Evolutionary conservation across 2,888 invertebrate species (phyloP).

Genomic region (Volucella inflata): DNA sequence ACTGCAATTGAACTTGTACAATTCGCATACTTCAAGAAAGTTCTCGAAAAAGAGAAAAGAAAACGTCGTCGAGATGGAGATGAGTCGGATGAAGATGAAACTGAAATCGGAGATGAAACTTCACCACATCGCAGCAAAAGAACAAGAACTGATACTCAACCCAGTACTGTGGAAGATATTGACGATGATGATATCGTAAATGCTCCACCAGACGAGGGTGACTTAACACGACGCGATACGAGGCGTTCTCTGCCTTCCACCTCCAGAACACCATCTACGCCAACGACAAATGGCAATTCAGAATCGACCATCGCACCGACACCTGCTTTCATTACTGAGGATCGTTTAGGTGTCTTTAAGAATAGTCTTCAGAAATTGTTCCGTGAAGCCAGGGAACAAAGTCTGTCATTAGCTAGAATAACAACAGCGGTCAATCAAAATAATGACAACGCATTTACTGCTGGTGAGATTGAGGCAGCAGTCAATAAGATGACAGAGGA

Average conservation of each 20-base stretch:
- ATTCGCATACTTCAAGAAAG: slow-evolving; percentile 98
- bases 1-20: slow-evolving; percentile 97
- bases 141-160: slow-evolving; percentile 77
- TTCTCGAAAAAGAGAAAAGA: slow-evolving; percentile 90
- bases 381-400: slow-evolving; percentile 90
- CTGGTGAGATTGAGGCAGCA: slow-evolving; percentile 91
- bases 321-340: slow-evolving; percentile 83
- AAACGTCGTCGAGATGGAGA: slow-evolving; percentile 86
- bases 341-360: slow-evolving; percentile 88
- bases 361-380: slow-evolving; percentile 90
- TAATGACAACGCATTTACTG: slow-evolving; percentile 86
- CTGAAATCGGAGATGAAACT: slow-evolving; percentile 81
- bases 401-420: slow-evolving; percentile 88
- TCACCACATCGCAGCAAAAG: slow-evolving; percentile 80
- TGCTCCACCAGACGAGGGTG: slow-evolving; percentile 82
- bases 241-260: slow-evolving; percentile 78
- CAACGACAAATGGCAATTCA: slow-evolving; percentile 42
- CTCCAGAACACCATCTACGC: slow-evolving; percentile 61
- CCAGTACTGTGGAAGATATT: slow-evolving; percentile 77
- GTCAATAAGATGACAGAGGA: slow-evolving; percentile 93
- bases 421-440: slow-evolving; percentile 87
- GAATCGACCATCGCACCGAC: slow-evolving; percentile 73
- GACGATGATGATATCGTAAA: slow-evolving; percentile 80
- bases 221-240: slow-evolving; percentile 82
- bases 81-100: slow-evolving; percentile 85